phyloP scores from a whole-genome alignment of 2,888 invertebrate species.

The Protonemura montana region DNA sequence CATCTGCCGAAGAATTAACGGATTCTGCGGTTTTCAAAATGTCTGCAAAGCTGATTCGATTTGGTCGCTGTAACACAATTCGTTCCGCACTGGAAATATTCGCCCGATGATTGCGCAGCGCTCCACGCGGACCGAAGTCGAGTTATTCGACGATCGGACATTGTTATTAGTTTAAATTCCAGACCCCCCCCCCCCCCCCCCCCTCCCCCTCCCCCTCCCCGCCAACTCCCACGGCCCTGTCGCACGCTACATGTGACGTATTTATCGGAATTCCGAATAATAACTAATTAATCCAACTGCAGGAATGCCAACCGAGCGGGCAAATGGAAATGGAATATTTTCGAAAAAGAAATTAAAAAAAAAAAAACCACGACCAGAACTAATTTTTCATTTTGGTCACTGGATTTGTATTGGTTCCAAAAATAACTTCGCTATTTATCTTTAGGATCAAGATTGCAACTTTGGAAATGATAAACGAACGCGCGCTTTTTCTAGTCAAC shows the following conservation, averaged over 20 bases:
- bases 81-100: not conserved
- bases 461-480: not conserved
- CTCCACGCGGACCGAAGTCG: not conserved
- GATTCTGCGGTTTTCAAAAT: too few species aligned
- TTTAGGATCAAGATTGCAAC: not conserved
- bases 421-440: not conserved
- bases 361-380: not conserved
- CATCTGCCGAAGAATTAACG: too few species aligned
- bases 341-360: too few species aligned
- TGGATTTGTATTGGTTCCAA: not conserved
- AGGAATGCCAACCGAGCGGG: not conserved
- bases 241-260: not conserved
- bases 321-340: not conserved
- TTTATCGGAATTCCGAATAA: not conserved
- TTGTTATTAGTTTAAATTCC: not conserved
- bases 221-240: too few species aligned
- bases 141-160: not conserved
- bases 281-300: not conserved
- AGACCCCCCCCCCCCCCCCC: too few species aligned
- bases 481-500: not conserved
- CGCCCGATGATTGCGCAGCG: not conserved
- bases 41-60: too few species aligned
- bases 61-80: not conserved
- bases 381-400: not conserved
- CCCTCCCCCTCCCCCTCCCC: too few species aligned